Conservation (phyloP, 2,888 invertebrate genomes). For the Aleiodes alternator region DNA sequence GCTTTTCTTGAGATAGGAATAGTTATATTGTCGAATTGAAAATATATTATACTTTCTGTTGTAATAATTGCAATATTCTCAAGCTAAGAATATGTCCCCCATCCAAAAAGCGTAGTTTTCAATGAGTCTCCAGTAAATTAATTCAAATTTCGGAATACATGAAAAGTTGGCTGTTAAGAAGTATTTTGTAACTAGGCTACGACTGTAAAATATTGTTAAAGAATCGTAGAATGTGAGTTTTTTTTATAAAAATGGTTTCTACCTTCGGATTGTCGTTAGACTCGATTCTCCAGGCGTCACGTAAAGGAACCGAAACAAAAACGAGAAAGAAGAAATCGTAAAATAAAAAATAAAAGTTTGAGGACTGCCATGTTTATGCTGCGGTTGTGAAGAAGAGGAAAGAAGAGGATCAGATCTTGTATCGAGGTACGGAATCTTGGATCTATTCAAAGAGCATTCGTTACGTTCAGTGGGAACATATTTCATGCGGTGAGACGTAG, state of each 20-base stretch:
- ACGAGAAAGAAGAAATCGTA: slow-evolving; percentile 50
- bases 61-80: too few species aligned
- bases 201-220: too few species aligned
- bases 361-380: slow-evolving; percentile 22
- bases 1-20: too few species aligned
- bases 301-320: slow-evolving; percentile 31
- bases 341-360: slow-evolving; percentile 34
- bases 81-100: not conserved
- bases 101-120: not conserved
- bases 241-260: not conserved
- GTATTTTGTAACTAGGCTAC: too few species aligned
- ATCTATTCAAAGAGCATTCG: slow-evolving; percentile 61
- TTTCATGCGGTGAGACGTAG: slow-evolving; percentile 62
- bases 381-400: slow-evolving; percentile 38
- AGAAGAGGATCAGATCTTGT: slow-evolving; percentile 38
- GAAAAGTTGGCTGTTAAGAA: too few species aligned
- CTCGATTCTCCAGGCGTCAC: slow-evolving; percentile 25
- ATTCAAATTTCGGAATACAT: slow-evolving; percentile 4
- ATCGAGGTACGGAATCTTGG: slow-evolving; percentile 61
- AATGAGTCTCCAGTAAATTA: not conserved
- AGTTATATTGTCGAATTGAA: too few species aligned
- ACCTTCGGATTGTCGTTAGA: not conserved
- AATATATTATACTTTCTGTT: too few species aligned
- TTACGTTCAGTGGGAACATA: slow-evolving; percentile 55
- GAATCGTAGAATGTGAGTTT: not conserved